These are phyloP conservation scores for Columba livia DNA, from an alignment of 2,113 vertebrate genomes.

Conservation along the genomic window DNA sequence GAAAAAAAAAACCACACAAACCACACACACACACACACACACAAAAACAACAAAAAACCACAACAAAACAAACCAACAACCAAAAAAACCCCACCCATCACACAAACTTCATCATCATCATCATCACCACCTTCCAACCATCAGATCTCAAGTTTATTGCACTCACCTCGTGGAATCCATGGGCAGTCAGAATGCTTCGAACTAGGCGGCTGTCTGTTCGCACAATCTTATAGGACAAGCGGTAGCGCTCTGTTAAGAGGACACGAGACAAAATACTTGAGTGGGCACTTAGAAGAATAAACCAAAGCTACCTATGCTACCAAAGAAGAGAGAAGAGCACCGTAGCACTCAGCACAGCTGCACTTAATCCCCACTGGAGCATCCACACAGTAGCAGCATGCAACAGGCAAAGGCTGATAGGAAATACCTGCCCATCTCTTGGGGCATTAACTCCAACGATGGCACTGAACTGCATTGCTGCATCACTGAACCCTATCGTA, in stretches of 20 bases:
- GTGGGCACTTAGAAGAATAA: background rate
- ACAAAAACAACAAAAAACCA: background rate
- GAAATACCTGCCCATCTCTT: background rate
- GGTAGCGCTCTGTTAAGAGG: constrained; percentile 83
- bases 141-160: background rate
- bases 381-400: background rate
- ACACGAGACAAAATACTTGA: background rate
- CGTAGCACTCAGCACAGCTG: background rate
- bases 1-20: background rate
- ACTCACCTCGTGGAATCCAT: constrained; percentile 94
- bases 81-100: too few species aligned
- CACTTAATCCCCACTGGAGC: background rate
- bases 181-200: constrained; percentile 88
- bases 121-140: background rate
- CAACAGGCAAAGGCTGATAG: background rate
- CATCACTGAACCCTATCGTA: background rate
- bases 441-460: background rate
- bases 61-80: background rate
- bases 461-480: background rate
- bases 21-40: background rate
- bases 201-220: constrained; percentile 95
- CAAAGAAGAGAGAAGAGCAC: background rate
- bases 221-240: constrained; percentile 94
- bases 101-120: background rate
- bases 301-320: background rate